These are phyloP conservation scores for Alviniconcha strummeri DNA, from an alignment of 2,888 invertebrate genomes.

Conservation along the genomic window DNA sequence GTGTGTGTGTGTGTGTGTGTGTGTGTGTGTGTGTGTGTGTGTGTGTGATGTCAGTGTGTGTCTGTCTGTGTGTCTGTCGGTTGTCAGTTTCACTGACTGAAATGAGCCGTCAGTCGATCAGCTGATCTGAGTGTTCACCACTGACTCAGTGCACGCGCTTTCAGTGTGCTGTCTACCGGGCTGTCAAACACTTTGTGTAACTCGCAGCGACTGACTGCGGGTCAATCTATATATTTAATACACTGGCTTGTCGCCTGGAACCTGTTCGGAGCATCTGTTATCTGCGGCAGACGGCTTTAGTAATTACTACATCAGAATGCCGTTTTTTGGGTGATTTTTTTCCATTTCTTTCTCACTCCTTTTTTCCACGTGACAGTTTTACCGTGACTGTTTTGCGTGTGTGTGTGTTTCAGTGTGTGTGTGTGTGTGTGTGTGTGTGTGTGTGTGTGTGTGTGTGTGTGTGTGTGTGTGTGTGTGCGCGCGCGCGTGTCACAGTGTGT, in stretches of 20 bases:
- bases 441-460: neutral
- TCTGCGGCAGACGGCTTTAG: too few relatives aligned
- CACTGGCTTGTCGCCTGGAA: too few relatives aligned
- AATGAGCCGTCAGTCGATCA: neutral
- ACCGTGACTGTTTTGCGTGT: neutral
- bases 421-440: conserved; percentile 3
- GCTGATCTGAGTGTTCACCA: neutral
- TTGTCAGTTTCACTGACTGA: neutral
- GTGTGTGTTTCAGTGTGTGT: conserved; percentile 1
- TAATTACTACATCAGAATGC: too few relatives aligned
- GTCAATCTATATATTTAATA: too few relatives aligned
- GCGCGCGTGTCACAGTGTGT: neutral
- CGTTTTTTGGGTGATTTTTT: too few relatives aligned
- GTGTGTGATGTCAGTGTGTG: neutral
- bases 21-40: conserved; percentile 1
- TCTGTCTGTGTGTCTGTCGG: neutral
- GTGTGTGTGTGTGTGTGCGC: neutral
- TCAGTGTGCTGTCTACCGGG: too few relatives aligned
- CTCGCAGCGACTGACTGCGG: too few relatives aligned
- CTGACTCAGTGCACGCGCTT: too few relatives aligned
- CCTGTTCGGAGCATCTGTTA: too few relatives aligned
- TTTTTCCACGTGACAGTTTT: too few relatives aligned
- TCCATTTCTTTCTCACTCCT: too few relatives aligned
- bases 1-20: neutral
- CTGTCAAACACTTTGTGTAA: too few relatives aligned